Evolutionary conservation across 2,888 invertebrate genomes (phyloP).

Genomic region (Dryobota labecula): DNA sequence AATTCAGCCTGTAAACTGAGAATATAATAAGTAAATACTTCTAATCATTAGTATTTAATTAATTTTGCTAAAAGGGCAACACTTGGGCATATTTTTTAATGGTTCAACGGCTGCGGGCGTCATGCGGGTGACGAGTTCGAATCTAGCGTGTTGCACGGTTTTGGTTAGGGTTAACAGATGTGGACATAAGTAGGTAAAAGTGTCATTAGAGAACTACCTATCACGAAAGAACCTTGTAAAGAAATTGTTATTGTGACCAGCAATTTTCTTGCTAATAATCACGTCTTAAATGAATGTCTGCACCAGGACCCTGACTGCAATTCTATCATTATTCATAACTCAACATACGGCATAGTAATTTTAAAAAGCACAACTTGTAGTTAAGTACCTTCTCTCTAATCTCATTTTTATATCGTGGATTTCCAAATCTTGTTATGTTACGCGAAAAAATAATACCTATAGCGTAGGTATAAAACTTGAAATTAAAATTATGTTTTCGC

Average conservation of each 20-base stretch:
- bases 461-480: constrained; percentile 20
- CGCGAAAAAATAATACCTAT: too few relatives aligned
- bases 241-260: neutral
- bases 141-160: neutral
- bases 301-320: neutral
- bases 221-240: neutral
- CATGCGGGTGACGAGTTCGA: neutral
- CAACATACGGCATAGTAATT: neutral
- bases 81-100: neutral
- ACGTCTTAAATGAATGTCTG: neutral
- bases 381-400: neutral
- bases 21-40: too few relatives aligned
- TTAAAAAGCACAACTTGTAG: too few relatives aligned
- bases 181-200: too few relatives aligned
- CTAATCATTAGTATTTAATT: too few relatives aligned
- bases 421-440: too few relatives aligned
- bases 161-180: neutral
- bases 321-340: neutral
- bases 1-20: neutral
- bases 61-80: too few relatives aligned
- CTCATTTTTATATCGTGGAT: neutral
- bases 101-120: neutral
- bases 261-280: neutral
- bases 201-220: neutral
- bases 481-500: neutral